phyloP scores from a whole-genome alignment of 2,113 vertebrate species.

The Malurus melanocephalus region DNA sequence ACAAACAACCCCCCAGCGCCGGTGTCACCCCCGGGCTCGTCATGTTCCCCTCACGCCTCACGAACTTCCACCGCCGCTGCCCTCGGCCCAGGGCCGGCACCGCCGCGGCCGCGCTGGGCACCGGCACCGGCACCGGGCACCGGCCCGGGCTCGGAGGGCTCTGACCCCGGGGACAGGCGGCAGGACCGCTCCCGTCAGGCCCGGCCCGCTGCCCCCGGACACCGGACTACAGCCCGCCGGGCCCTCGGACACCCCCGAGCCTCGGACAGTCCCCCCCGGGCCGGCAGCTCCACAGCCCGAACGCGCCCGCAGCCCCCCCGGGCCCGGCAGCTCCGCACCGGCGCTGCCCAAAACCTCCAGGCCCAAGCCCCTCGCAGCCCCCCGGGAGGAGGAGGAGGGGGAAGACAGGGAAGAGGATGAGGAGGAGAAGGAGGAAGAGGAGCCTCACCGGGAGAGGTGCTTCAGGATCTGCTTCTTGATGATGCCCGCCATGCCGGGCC shows the following conservation, averaged over 20 bases:
- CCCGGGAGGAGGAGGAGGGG: background rate
- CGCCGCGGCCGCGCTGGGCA: background rate
- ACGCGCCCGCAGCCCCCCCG: background rate
- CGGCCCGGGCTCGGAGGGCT: background rate
- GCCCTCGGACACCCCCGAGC: background rate
- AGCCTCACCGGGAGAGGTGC: constrained; percentile 89
- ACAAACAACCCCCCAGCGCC: rapidly evolving
- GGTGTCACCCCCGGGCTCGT: background rate
- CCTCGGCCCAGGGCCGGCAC: background rate
- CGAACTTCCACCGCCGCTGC: rapidly evolving
- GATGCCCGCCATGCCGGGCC: constrained; percentile 85
- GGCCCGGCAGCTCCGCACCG: background rate
- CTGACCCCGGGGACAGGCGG: background rate
- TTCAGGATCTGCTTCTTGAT: constrained; percentile 97
- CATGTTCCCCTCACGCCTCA: rapidly evolving
- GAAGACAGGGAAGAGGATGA: background rate
- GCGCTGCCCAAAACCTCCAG: background rate
- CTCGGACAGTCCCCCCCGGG: background rate
- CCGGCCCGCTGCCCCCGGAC: background rate
- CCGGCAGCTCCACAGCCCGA: background rate
- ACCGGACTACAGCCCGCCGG: background rate
- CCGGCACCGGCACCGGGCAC: no score
- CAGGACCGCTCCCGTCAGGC: background rate
- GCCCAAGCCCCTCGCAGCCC: background rate
- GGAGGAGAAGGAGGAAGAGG: background rate